A percentile compares a stretch with the other conserved stretches of the same genome.
These are phyloP conservation scores for Enteromius radiatus DNA, from an alignment of 2,797 vertebrate species.

Conservation along the genomic window DNA sequence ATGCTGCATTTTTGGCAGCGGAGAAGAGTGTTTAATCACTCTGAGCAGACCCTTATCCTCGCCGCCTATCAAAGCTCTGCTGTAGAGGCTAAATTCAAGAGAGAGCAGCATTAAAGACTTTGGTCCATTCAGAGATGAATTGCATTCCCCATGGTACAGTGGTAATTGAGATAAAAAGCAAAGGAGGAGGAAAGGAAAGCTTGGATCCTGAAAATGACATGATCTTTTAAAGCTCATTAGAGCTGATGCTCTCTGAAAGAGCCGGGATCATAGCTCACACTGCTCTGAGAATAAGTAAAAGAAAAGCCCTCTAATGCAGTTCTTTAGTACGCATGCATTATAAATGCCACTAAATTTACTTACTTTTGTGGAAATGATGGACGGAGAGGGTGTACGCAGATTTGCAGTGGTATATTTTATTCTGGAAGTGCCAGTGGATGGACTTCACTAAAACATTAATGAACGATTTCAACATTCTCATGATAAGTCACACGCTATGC, in stretches of 20 bases:
- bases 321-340: conserved; percentile 76
- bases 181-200: conserved; percentile 52
- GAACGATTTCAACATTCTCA: conserved; percentile 60
- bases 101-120: conserved; percentile 54
- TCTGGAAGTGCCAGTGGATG: conserved; percentile 31
- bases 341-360: conserved; percentile 72
- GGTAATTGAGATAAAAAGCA: conserved; percentile 68
- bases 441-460: conserved; percentile 62
- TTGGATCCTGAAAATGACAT: conserved; percentile 56
- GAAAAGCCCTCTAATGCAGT: conserved; percentile 75
- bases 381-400: conserved; percentile 1
- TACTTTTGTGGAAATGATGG: conserved; percentile 62
- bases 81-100: conserved; percentile 52
- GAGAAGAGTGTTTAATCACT: conserved; percentile 49
- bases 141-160: conserved; percentile 39
- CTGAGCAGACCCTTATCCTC: conserved; percentile 50
- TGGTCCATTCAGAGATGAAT: conserved; percentile 52
- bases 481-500: conserved; percentile 17
- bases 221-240: conserved; percentile 62
- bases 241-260: conserved; percentile 62
- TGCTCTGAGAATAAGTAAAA: conserved; percentile 63
- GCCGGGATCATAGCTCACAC: conserved; percentile 65
- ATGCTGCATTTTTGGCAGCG: conserved; percentile 40
- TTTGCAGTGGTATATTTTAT: conserved; percentile 5
- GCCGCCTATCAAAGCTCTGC: conserved; percentile 46